Evolutionary conservation across 1,140 invertebrate species (phyloP).

Genomic region (Solen grandis): DNA sequence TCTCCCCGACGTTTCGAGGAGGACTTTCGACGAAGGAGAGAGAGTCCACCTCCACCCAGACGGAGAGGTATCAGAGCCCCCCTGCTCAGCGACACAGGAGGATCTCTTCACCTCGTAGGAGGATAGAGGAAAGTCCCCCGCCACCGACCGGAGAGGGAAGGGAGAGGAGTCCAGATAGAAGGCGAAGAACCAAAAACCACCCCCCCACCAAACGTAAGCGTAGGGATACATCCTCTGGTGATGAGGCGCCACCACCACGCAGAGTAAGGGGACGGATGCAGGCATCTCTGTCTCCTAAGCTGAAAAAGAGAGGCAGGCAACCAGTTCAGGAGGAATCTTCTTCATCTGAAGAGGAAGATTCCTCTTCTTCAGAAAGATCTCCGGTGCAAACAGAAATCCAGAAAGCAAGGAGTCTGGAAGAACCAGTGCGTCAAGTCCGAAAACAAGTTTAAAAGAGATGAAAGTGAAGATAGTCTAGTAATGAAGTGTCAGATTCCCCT

Average conservation of each 20-base stretch:
- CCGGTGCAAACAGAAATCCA: conserved; percentile 29
- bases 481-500: conserved; percentile 17
- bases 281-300: too few species aligned
- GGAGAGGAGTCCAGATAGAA: background rate
- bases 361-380: background rate
- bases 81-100: background rate
- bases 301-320: too few species aligned
- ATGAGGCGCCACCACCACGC: conserved; percentile 20
- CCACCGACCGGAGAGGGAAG: conserved; percentile 4
- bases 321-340: background rate
- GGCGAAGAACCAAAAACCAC: background rate
- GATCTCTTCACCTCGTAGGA: background rate
- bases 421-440: background rate
- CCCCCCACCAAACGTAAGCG: background rate
- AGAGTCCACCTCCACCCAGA: conserved; percentile 13
- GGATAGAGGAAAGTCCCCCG: background rate
- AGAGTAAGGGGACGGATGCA: too few species aligned
- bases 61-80: conserved; percentile 11
- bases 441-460: conserved; percentile 13
- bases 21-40: background rate
- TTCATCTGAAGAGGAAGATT: background rate
- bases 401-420: background rate
- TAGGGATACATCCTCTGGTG: conserved; percentile 12
- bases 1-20: conserved; percentile 31
- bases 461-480: conserved; percentile 7